phyloP scores from a whole-genome alignment of 1,140 invertebrate genomes.

The Zaprionus capensis region DNA sequence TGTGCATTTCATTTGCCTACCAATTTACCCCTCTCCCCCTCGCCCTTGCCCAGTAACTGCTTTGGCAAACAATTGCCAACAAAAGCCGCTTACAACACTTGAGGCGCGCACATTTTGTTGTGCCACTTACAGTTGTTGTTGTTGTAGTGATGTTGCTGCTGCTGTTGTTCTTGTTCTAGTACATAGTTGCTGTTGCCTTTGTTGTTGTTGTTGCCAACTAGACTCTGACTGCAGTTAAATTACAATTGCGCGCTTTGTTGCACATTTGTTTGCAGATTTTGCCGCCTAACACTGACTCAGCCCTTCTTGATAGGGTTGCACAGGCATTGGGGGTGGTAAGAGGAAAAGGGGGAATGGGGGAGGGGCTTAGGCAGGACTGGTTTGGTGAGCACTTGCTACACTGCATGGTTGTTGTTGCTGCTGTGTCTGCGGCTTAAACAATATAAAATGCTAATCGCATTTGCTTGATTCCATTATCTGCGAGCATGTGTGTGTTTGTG shows the following conservation, averaged over 20 bases:
- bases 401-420: constrained; percentile 44
- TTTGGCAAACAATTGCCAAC: constrained; percentile 77
- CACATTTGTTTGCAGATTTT: constrained; percentile 68
- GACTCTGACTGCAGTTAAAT: constrained; percentile 82
- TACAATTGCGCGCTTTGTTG: constrained; percentile 82
- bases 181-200: constrained; percentile 40
- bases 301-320: neutral
- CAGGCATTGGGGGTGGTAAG: neutral
- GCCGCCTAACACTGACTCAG: constrained; percentile 34
- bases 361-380: neutral
- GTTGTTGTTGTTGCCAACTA: constrained; percentile 67
- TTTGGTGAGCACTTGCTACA: neutral
- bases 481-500: constrained; percentile 23
- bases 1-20: constrained; percentile 69
- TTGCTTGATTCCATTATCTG: constrained; percentile 53
- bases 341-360: neutral
- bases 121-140: constrained; percentile 52
- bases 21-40: constrained; percentile 25
- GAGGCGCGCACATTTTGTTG: constrained; percentile 70
- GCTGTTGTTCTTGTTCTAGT: constrained; percentile 29
- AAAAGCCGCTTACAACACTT: constrained; percentile 83
- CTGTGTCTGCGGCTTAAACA: constrained; percentile 62
- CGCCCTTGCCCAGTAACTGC: constrained; percentile 7
- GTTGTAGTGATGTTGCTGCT: constrained; percentile 22
- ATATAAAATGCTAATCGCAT: constrained; percentile 81